Conservation (phyloP, 1,140 invertebrate species). For the Aporrectodea caliginosa region DNA sequence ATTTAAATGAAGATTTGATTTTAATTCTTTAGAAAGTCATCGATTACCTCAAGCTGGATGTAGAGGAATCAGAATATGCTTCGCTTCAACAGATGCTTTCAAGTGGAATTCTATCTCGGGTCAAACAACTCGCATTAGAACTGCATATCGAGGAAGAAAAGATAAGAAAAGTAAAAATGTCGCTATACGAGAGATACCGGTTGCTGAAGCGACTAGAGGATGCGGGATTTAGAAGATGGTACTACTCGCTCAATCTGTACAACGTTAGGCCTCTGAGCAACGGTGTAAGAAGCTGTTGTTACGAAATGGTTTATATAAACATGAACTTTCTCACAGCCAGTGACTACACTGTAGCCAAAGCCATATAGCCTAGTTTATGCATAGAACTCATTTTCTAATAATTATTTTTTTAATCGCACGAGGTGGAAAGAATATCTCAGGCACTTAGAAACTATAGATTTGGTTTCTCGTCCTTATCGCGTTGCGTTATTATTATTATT, state of each 20-base stretch:
- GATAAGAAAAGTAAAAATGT: too few relatives aligned
- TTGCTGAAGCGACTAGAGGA: constrained; percentile 7
- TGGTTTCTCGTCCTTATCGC: too few relatives aligned
- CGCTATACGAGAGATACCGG: not conserved
- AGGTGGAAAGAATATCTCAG: too few relatives aligned
- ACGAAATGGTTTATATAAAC: constrained; percentile 15
- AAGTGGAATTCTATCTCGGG: not conserved
- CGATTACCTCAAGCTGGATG: constrained; percentile 12
- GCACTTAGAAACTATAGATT: too few relatives aligned
- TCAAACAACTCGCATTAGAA: constrained; percentile 21
- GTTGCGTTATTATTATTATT: too few relatives aligned
- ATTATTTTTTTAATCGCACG: too few relatives aligned
- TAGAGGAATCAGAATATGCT: constrained; percentile 14
- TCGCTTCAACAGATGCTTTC: not conserved
- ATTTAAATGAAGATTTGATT: too few relatives aligned
- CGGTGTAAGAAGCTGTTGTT: not conserved
- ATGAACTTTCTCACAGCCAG: constrained; percentile 9
- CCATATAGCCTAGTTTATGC: too few relatives aligned
- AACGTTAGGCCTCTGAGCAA: not conserved
- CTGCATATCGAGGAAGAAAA: not conserved
- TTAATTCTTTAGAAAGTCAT: too few relatives aligned
- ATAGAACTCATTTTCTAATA: too few relatives aligned
- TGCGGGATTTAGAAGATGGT: constrained; percentile 13
- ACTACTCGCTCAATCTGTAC: not conserved
- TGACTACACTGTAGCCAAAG: too few relatives aligned